Percentiles rank a stretch among this genome's conserved stretches.
Evolutionary conservation across 92 coral and sea anemone genomes (phyloP).

Genomic region (Heteractis magnifica): DNA sequence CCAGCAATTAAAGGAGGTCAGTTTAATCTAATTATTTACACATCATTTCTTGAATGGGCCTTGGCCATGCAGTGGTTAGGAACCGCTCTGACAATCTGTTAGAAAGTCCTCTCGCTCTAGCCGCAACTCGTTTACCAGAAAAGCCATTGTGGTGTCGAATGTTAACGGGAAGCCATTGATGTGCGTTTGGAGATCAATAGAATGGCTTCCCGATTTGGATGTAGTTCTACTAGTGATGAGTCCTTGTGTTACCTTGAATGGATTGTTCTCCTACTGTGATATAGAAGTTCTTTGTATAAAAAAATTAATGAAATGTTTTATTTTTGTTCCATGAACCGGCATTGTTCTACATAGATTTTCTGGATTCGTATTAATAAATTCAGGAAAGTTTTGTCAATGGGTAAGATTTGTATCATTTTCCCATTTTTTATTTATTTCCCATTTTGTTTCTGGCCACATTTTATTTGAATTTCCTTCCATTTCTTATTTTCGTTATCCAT

Average conservation of each 20-base stretch:
- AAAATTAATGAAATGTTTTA: neutral
- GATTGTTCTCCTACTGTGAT: neutral
- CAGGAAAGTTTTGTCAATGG: neutral
- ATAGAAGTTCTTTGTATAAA: neutral
- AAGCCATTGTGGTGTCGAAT: constrained; percentile 2
- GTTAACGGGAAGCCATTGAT: neutral
- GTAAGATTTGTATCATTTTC: neutral
- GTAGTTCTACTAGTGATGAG: neutral
- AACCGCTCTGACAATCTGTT: constrained; percentile 23
- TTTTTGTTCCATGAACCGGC: neutral
- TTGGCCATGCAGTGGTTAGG: constrained; percentile 5
- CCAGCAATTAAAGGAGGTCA: constrained; percentile 23
- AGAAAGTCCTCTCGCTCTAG: constrained; percentile 2
- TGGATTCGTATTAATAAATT: neutral
- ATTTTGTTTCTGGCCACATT: neutral
- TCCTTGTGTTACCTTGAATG: neutral
- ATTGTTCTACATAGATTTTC: neutral
- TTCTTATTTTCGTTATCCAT: neutral
- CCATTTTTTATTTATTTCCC: neutral
- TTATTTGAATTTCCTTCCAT: neutral
- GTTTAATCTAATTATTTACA: constrained; percentile 31
- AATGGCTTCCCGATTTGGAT: neutral
- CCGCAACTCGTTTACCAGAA: neutral
- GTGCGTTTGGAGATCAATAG: neutral
- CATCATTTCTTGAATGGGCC: constrained; percentile 13